Conservation (phyloP, 2,888 invertebrate species). For the Tachina grossa region DNA sequence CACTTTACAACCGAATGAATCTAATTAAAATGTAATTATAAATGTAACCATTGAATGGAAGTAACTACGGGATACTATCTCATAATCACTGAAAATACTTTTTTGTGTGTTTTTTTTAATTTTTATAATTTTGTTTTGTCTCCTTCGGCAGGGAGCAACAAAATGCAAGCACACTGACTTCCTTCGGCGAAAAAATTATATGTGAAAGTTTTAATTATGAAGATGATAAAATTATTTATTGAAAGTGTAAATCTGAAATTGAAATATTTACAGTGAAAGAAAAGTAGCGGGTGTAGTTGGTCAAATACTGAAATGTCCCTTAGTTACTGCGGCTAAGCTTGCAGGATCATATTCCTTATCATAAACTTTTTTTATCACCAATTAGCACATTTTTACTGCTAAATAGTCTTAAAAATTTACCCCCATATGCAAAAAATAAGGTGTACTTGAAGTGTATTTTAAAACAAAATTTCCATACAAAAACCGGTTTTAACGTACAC, state of each 20-base stretch:
- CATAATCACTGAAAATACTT: slow-evolving; percentile 64
- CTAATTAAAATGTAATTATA: slow-evolving; percentile 84
- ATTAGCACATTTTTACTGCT: too few species aligned
- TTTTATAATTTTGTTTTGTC: slow-evolving; percentile 62
- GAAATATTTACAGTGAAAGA: too few species aligned
- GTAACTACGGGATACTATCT: slow-evolving; percentile 80
- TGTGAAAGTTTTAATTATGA: slow-evolving; percentile 44
- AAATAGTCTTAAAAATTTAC: too few species aligned
- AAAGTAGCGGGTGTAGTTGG: too few species aligned
- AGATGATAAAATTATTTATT: background rate
- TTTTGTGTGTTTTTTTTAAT: slow-evolving; percentile 38
- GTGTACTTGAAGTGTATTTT: too few species aligned
- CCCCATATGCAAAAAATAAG: too few species aligned
- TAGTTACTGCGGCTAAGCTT: too few species aligned
- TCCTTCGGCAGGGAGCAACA: slow-evolving; percentile 13
- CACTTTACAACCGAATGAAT: slow-evolving; percentile 83
- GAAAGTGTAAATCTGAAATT: background rate
- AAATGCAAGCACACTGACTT: background rate
- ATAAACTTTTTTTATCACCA: too few species aligned
- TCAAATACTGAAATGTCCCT: too few species aligned
- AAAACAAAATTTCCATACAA: too few species aligned
- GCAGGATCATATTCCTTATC: too few species aligned
- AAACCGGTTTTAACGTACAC: too few species aligned
- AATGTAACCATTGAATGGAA: slow-evolving; percentile 82
- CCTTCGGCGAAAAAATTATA: background rate